Evolutionary conservation across 2,888 invertebrate species (phyloP).

Genomic region (Catocala fraxini): DNA sequence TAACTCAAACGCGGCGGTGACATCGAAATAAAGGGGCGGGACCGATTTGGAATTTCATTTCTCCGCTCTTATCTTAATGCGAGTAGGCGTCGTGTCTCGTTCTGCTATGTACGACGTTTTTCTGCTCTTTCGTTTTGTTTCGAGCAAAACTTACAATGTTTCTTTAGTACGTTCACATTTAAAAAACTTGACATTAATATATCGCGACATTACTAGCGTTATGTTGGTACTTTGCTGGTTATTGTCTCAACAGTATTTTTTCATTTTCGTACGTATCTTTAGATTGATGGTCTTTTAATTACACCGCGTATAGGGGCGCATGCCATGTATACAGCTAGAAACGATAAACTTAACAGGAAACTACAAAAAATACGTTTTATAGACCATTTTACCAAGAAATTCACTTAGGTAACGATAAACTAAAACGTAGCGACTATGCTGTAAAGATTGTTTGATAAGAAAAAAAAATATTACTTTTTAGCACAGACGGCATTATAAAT

Average conservation of each 20-base stretch:
- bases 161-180: slow-evolving; percentile 19
- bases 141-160: slow-evolving; percentile 36
- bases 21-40: slow-evolving; percentile 64
- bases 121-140: slow-evolving; percentile 56
- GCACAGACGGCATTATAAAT: slow-evolving; percentile 46
- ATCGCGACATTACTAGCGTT: slow-evolving; percentile 13
- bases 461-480: slow-evolving; percentile 46
- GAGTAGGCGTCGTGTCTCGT: slow-evolving; percentile 55
- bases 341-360: slow-evolving; percentile 38
- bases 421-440: slow-evolving; percentile 43
- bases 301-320: slow-evolving; percentile 13
- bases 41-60: slow-evolving; percentile 71
- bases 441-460: slow-evolving; percentile 50
- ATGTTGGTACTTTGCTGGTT: slow-evolving; percentile 3
- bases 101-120: slow-evolving; percentile 49
- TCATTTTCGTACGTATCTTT: neutral
- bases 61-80: slow-evolving; percentile 68
- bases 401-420: slow-evolving; percentile 43
- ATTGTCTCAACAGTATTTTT: slow-evolving; percentile 8
- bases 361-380: slow-evolving; percentile 32
- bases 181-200: slow-evolving; percentile 32
- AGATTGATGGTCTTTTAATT: slow-evolving; percentile 19
- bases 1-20: slow-evolving; percentile 58
- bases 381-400: slow-evolving; percentile 39
- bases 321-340: slow-evolving; percentile 24